phyloP scores from a whole-genome alignment of 2,113 vertebrate genomes.

The Saiga tatarica region DNA sequence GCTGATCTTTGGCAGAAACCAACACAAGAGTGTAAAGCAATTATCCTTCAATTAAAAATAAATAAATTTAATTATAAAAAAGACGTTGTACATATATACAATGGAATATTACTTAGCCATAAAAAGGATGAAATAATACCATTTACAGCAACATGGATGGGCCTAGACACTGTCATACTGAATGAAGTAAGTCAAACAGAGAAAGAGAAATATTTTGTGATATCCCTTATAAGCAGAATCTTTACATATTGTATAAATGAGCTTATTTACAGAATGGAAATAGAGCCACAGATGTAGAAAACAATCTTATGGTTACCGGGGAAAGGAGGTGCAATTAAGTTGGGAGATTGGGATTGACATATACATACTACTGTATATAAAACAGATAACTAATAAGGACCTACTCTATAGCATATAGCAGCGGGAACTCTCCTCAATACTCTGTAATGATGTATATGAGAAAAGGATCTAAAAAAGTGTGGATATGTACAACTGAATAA shows the following conservation, averaged over 20 bases:
- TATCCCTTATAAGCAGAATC: neutral
- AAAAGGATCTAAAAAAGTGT: neutral
- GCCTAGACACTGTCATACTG: neutral
- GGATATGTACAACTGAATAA: neutral
- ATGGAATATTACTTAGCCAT: neutral
- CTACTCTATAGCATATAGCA: neutral
- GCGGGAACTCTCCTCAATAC: neutral
- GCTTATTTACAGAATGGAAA: neutral
- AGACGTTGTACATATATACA: neutral
- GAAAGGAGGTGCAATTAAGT: neutral
- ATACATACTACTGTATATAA: neutral
- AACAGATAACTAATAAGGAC: neutral
- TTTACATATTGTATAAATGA: neutral
- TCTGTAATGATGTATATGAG: neutral
- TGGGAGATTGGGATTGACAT: neutral
- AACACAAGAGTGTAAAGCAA: neutral
- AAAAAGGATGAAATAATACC: neutral
- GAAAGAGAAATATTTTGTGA: neutral
- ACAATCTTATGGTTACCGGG: neutral
- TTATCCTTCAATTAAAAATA: neutral
- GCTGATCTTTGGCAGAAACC: neutral
- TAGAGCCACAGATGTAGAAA: neutral
- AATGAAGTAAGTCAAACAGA: neutral
- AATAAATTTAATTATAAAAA: neutral
- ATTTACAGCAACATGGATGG: neutral